Evolutionary conservation across 2,888 invertebrate species (phyloP), one percentile per base, ranked within the genome.

Genomic region (Xanthorhoe designata): DNA sequence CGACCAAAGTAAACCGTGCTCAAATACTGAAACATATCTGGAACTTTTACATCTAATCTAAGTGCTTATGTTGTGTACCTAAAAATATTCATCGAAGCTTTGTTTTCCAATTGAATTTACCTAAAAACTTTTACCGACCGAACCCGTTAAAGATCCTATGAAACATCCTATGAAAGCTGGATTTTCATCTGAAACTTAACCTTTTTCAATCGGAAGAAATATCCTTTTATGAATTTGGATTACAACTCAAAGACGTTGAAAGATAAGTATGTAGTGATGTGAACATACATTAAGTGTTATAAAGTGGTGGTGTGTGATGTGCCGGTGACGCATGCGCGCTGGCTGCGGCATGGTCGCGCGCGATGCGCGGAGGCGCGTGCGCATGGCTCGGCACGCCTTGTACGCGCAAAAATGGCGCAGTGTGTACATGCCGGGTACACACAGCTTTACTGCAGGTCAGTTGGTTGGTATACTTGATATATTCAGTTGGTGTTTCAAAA

Each of bases 291-390:
- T 38, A 50, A 38, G 19, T 54, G 49, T 19, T 51, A 49, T 38
- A 50, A 13, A 15, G 29, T 42, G 49, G 55, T 57, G 52, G 24
- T 45, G 42, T 24, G 24, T 45, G 63, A 58, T 64, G 65, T 8
- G 32, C 32, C 32, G 54, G 54, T 61, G 49, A 55, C 55, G 63
- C 52, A 55, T 47, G 65, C 67, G 72, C 65, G 69, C 62, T 72
- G 65, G 74, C 72, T 78, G 82, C 84, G 88, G 84, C 83, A 91
- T 91, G 91, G 75, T 75, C 81, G 86, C 86, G 81, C 82, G 87
- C 85, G 83, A 91, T 92, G 92, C 88, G 89, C 81, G 89, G 83
- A 82, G 89, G 91, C 91, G 92, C 92, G 85, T 91, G 92, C 90
- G 88, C 92, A 78, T 87, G 88, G 88, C 88, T 92, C 76, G 91